Evolutionary conservation across 2,797 vertebrate genomes (phyloP).

Genomic region (Gallirallus australis): DNA sequence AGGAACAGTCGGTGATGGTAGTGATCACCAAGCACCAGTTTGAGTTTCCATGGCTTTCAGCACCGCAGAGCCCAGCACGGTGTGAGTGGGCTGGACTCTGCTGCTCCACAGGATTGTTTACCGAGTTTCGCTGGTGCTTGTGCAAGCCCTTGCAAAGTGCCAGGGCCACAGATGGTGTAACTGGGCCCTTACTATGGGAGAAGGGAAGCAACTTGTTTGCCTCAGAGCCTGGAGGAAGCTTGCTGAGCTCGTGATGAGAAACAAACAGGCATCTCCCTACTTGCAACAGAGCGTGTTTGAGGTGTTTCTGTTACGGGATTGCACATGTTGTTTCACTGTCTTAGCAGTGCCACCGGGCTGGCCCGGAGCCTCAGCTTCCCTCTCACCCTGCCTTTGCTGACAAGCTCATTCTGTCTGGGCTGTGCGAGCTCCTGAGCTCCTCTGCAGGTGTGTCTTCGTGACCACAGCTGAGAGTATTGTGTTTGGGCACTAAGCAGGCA

Average conservation of each 20-base stretch:
- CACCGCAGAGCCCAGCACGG: neutral
- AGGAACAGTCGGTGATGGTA: neutral
- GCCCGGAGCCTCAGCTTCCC: neutral
- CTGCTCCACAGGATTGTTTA: neutral
- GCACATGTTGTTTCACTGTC: neutral
- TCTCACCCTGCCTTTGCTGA: neutral
- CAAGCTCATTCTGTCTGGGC: fast-evolving
- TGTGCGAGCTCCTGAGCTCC: neutral
- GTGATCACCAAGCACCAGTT: neutral
- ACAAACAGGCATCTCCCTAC: neutral
- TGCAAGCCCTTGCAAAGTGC: slow-evolving; percentile 7
- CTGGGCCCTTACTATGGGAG: neutral
- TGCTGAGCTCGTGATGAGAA: neutral
- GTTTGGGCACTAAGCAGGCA: neutral
- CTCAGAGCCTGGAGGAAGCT: neutral
- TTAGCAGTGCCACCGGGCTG: neutral
- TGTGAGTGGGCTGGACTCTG: neutral
- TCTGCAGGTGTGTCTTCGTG: neutral
- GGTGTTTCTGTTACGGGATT: neutral
- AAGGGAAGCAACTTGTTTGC: neutral
- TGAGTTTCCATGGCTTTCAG: neutral
- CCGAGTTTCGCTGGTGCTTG: neutral
- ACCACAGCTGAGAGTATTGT: neutral
- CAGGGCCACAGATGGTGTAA: slow-evolving; percentile 12
- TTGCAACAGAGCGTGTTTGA: neutral